These are phyloP conservation scores for Synaphobranchus kaupii DNA, from an alignment of 2,797 vertebrate genomes.

Conservation along the genomic window DNA sequence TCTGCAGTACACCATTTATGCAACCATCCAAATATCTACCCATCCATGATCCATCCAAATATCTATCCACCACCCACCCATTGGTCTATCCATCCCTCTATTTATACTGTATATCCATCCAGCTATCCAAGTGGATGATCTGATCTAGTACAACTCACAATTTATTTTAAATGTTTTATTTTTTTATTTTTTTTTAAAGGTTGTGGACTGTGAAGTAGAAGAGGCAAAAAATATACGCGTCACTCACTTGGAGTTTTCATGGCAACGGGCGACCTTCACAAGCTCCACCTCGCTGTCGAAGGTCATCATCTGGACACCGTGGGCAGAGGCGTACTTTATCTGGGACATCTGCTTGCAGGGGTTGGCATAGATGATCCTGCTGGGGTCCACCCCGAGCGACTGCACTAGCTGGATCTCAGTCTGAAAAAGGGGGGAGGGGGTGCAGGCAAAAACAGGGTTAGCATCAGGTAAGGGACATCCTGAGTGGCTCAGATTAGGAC, in stretches of 20 bases:
- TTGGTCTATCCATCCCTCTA: too few species aligned
- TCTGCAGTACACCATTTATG: not conserved
- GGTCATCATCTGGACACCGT: constrained; percentile 96
- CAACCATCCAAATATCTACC: not conserved
- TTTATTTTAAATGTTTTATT: not conserved
- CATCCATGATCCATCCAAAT: not conserved
- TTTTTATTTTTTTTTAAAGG: not conserved
- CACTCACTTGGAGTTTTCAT: constrained; percentile 93
- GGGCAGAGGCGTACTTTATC: constrained; percentile 92
- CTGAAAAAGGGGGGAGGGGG: constrained; percentile 59
- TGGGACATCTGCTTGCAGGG: constrained; percentile 98
- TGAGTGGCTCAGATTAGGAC: not conserved
- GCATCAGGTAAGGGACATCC: constrained; percentile 15
- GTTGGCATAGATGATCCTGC: constrained; percentile 96
- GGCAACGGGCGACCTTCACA: constrained; percentile 91
- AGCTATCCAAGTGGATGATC: too few species aligned
- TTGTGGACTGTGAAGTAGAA: not conserved
- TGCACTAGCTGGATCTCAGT: constrained; percentile 93
- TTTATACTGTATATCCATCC: too few species aligned
- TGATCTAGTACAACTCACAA: too few species aligned
- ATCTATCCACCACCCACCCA: too few species aligned
- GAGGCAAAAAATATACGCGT: not conserved
- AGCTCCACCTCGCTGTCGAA: constrained; percentile 97
- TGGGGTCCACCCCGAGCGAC: constrained; percentile 86
- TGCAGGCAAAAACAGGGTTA: constrained; percentile 5